These are phyloP conservation scores for Blera fallax DNA, from an alignment of 2,888 invertebrate genomes.

Conservation along the genomic window DNA sequence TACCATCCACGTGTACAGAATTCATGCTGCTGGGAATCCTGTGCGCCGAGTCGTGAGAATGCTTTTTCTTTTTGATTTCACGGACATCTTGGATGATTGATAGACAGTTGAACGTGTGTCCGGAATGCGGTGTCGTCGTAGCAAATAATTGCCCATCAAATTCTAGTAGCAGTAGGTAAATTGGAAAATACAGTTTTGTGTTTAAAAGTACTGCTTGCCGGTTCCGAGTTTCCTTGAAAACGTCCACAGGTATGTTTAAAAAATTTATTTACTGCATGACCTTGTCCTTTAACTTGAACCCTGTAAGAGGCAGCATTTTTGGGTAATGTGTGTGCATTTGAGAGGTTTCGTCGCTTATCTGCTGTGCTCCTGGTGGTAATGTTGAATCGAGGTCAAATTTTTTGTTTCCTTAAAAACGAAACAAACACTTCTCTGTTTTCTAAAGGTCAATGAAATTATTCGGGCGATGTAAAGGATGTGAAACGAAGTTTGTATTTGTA, in stretches of 20 bases:
- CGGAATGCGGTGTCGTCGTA: background rate
- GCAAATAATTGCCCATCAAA: background rate
- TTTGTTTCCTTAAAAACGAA: constrained; percentile 25
- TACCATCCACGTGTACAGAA: background rate
- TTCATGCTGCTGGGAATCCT: constrained; percentile 14
- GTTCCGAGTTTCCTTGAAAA: constrained; percentile 17
- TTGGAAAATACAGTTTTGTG: background rate
- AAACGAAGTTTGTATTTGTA: background rate
- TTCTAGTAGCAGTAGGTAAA: background rate
- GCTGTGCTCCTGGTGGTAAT: constrained; percentile 25
- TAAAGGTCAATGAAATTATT: background rate
- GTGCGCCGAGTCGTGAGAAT: constrained; percentile 37
- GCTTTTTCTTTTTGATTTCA: constrained; percentile 64
- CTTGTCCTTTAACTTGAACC: background rate
- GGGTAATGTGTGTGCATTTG: background rate
- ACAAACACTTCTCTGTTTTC: background rate
- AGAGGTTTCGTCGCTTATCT: background rate
- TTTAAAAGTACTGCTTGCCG: constrained; percentile 22
- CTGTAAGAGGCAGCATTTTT: background rate
- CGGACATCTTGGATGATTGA: constrained; percentile 44
- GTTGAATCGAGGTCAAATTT: constrained; percentile 61
- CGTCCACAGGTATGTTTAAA: constrained; percentile 15
- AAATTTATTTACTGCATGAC: background rate
- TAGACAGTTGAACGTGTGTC: background rate
- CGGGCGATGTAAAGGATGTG: background rate